These are phyloP conservation scores for Glaucomys volans DNA, from an alignment of 2,113 vertebrate genomes.

Conservation along the genomic window DNA sequence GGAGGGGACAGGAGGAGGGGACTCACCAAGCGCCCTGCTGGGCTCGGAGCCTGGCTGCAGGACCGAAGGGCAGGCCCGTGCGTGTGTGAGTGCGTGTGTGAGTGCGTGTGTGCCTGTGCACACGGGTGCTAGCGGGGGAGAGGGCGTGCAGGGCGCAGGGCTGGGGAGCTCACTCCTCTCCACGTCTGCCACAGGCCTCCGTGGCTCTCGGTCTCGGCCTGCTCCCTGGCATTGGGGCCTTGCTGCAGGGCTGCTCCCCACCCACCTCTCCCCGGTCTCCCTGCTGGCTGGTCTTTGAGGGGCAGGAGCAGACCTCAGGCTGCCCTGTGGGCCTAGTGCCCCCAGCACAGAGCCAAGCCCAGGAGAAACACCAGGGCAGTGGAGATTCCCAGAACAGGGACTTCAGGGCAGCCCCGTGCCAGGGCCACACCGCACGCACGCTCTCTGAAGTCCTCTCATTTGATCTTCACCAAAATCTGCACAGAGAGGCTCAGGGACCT, in stretches of 20 bases:
- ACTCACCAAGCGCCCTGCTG: too few relatives aligned
- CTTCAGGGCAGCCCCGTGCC: rapidly evolving
- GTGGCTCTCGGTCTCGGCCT: not conserved
- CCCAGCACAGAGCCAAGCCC: not conserved
- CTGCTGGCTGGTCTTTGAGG: not conserved
- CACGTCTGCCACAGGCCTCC: not conserved
- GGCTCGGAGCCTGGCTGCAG: not conserved
- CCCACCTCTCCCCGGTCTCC: not conserved
- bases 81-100: rapidly evolving
- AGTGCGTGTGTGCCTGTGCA: too few relatives aligned
- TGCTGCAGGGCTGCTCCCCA: not conserved
- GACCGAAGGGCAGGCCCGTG: not conserved
- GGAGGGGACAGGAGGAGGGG: not conserved
- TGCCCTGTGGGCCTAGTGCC: too few relatives aligned
- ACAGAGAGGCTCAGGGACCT: too few relatives aligned
- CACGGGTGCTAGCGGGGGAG: not conserved
- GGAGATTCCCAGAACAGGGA: too few relatives aligned
- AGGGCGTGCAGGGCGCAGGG: not conserved
- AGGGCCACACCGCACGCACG: not conserved
- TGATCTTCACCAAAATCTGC: not conserved
- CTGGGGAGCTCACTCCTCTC: not conserved
- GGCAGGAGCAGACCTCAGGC: not conserved
- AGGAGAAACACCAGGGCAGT: not conserved
- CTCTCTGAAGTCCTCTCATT: not conserved
- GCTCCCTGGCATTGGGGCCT: too few relatives aligned